A percentile compares a stretch with the other conserved stretches of the same genome.
These are phyloP conservation scores for Palythoa grandiflora DNA, from an alignment of 92 coral and sea anemone species.

Conservation along the genomic window DNA sequence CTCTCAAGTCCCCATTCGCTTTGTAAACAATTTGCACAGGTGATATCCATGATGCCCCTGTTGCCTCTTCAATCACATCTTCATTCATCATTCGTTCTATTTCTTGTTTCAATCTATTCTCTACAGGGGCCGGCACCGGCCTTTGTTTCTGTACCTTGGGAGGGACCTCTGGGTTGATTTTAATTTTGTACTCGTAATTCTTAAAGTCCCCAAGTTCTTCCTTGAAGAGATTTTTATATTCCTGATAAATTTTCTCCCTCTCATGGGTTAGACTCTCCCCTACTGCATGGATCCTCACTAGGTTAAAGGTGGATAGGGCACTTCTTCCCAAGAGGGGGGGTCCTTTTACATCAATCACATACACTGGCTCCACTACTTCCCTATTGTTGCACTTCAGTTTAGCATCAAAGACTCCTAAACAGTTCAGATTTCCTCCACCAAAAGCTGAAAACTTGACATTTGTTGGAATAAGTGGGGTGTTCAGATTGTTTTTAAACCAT, in stretches of 20 bases:
- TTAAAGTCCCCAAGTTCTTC: too few species aligned
- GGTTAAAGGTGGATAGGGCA: neutral
- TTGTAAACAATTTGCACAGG: too few species aligned
- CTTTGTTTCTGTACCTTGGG: conserved; percentile 44
- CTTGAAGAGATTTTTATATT: too few species aligned
- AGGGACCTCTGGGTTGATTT: conserved; percentile 31
- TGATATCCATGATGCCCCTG: too few species aligned
- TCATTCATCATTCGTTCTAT: conserved; percentile 43
- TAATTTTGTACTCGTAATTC: too few species aligned
- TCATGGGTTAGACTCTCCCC: neutral
- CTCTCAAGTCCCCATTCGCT: too few species aligned
- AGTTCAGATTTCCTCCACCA: neutral
- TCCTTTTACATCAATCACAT: neutral
- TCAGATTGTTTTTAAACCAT: too few species aligned
- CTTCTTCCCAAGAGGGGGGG: too few species aligned
- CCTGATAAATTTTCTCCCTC: neutral
- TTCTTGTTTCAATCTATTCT: conserved; percentile 28
- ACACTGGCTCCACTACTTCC: neutral
- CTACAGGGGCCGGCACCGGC: conserved; percentile 41
- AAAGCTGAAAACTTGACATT: too few species aligned
- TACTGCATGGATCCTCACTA: neutral
- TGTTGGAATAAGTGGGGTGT: too few species aligned
- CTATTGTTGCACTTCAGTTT: neutral
- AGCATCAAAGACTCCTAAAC: neutral
- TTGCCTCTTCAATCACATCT: conserved; percentile 47